Base-by-base conservation (phyloP, 2,797 vertebrate species). In the Perodicticus potto region DNA sequence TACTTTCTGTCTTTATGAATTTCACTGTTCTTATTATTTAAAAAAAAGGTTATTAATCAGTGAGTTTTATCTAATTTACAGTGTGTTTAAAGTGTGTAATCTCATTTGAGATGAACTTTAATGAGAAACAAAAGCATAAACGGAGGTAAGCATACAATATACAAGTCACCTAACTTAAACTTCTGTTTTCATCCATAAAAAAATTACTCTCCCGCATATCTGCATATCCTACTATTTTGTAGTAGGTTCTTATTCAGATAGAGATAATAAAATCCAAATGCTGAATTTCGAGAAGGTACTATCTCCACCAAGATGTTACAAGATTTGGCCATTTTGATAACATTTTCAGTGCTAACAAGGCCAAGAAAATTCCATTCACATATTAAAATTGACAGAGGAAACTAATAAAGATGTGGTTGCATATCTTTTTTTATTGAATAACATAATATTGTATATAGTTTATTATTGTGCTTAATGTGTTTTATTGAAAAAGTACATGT, bases 331-430 rank as follows among this genome's bases (percentile, higher is more conserved):
- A 17, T 27, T 70, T 86, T 65, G 5, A 4, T 12, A 94, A 91
- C 37, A 86, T 78, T 93, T 74, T 57, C 1, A 14, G 7, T 59
- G 55, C 23, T 49, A 63, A 55, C 57, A 6, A 83, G 57, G 4
- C 23, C 29, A 37, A 81, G 22, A 37, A 91, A 67, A 43, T 45
- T 25, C 2, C 2, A 73, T 65, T 55, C 69, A 43, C 3, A 37
- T 57, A 90, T 40, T 70, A 65, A 85, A 82, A 92, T 69, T 81
- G 37, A 78, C 17, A 83, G 34, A 70, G 32, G 16, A 92, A 81
- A 84, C 10, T 2, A 80, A 5, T 59, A 88, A 73, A 69, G 57
- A 5, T 11, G 40, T 7, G 3, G 0, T 12, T 90, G 0, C 4
- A 34, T 9, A 4, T 86, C 13, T 45, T 53, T 11, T 88, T 7